Evolutionary conservation across 2,888 invertebrate genomes (phyloP), one percentile per base, ranked within the genome.

Genomic region (Tachina grossa): DNA sequence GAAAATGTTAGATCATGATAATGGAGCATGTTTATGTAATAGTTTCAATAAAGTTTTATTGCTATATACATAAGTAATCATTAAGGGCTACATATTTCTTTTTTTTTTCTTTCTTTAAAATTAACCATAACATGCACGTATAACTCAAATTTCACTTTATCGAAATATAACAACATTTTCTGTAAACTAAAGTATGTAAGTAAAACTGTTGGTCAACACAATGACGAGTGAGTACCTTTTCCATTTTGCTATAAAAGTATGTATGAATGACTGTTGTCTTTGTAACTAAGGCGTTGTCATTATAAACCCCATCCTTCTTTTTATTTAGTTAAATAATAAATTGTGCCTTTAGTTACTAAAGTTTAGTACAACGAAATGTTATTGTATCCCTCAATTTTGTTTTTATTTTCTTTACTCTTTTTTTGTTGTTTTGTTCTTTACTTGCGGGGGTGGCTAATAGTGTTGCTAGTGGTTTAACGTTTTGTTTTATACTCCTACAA

Each of bases 301-400:
- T 63, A 43, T n/a, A 22, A 53, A 10, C 22, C 22, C 19, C 51
- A 49, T 63, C n/a, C 45, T 47, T 16, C 8, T 31, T 31, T 76
- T 65, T 59, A 14, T 74, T 72, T 59, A 9, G 41, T 39, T 43
- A 9, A 41, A 16, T 14, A 16, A 65, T 51, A 83, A 83, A 83
- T 74, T 83, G 83, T 78, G 77, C 78, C 83, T 83, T 78, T 77
- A n/a, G n/a, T n/a, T n/a, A n/a, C n/a, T n/a, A n/a, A n/a, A n/a
- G n/a, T n/a, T n/a, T n/a, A 11, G 83, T 68, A 72, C 83, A 77
- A 65, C 45, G 65, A 65, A 63, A 51, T 63, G 31, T 69, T 53
- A 71, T 79, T 79, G 61, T 63, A 45, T 68, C 13, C 59, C 39
- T 51, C 8, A 51, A 39, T 43, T 65, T 69, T 39, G 22, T 61